Base-by-base conservation (phyloP, 2,888 invertebrate genomes). In the Lagria hirta region DNA sequence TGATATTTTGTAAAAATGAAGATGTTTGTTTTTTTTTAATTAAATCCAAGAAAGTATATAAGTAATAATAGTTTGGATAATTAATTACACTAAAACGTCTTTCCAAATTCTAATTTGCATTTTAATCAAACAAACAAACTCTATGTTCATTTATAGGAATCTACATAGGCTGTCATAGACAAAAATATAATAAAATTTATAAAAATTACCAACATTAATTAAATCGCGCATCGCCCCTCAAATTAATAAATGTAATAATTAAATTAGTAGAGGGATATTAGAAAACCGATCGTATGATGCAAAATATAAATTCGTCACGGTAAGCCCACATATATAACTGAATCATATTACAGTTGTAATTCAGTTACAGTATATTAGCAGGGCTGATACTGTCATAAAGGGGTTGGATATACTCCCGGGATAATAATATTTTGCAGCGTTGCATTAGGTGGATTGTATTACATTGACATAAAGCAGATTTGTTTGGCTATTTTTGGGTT, bases 251-350 rank as follows among this genome's bases (percentile, higher is more conserved):
- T 56, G 60, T 58, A 57, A 58, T 60, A 61, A 65, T 63, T 59
- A 41, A 51, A 60, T 64, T 63, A 62, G 57, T 46, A 57, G 53
- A n/a, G n/a, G 43, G 45, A 54, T 55, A 56, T 53, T 57, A 52
- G 43, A 32, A 44, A 37, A 18, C 21, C 20, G 14, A 50, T 54
- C 54, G 44, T 54, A 45, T 50, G 60, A 61, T 60, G 59, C 58
- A 64, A 65, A 66, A 62, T 64, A 65, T 60, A 42, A 65, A 61
- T 61, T 60, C 66, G 66, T 68, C 64, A 68, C 64, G 65, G 58
- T 52, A 48, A 55, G 62, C 60, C 65, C 66, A 58, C 64, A 62
- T 54, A 55, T 54, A 57, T 60, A 62, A 62, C 63, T 60, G 64
- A 66, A 70, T 69, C 65, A 56, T 58, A 63, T 62, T 64, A 62